Conservation (phyloP, 2,888 invertebrate genomes). For the Lysandra coridon region DNA sequence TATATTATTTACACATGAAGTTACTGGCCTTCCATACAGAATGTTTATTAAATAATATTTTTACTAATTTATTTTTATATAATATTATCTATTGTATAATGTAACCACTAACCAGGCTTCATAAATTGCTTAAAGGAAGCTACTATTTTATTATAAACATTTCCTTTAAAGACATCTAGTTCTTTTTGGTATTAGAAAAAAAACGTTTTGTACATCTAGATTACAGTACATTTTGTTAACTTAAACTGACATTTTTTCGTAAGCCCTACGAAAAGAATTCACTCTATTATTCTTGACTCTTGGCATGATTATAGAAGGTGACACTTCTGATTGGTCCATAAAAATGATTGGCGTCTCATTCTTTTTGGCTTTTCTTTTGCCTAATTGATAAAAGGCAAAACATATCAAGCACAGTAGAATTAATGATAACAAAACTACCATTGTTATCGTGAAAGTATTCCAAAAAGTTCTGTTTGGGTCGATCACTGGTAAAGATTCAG, state of each 20-base stretch:
- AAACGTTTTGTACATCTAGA: background rate
- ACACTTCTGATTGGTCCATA: background rate
- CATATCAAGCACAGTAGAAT: slow-evolving; percentile 1
- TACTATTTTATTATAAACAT: background rate
- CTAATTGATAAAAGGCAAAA: slow-evolving; percentile 11
- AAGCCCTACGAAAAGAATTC: background rate
- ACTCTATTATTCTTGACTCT: background rate
- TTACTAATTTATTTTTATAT: no score
- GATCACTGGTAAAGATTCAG: slow-evolving; percentile 30
- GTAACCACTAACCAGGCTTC: no score
- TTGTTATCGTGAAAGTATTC: slow-evolving; percentile 27
- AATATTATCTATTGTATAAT: no score
- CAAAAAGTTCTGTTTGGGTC: slow-evolving; percentile 18
- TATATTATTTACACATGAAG: no score
- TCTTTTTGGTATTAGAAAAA: background rate
- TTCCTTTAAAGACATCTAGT: background rate
- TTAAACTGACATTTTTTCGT: background rate
- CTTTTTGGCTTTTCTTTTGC: slow-evolving; percentile 20
- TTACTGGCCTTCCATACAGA: no score
- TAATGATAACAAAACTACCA: slow-evolving; percentile 22
- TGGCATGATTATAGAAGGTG: background rate
- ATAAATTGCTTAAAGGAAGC: no score
- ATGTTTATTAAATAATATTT: no score
- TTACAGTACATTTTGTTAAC: background rate
- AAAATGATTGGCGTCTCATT: background rate